Evolutionary conservation across 2,888 invertebrate genomes (phyloP).

Genomic region (Saturnia japonica): DNA sequence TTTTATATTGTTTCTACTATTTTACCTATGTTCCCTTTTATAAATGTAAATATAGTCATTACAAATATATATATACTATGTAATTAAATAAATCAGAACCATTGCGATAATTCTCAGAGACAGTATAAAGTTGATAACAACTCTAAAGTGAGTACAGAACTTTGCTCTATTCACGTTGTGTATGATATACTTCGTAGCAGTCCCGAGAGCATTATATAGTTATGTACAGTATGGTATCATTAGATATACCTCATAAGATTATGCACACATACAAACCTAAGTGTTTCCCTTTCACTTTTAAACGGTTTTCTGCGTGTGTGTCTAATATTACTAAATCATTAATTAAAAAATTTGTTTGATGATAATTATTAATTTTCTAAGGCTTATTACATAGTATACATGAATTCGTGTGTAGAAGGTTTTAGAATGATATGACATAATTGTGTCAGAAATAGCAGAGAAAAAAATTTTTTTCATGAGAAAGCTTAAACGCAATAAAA

Average conservation of each 20-base stretch:
- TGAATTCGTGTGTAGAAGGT: too few relatives aligned
- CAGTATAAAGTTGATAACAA: constrained; percentile 12
- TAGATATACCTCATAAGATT: background rate
- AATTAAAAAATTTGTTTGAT: background rate
- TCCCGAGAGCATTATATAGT: constrained; percentile 24
- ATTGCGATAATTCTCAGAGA: background rate
- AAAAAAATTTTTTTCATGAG: too few relatives aligned
- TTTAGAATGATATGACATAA: too few relatives aligned
- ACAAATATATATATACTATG: background rate
- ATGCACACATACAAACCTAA: background rate
- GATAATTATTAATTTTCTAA: too few relatives aligned
- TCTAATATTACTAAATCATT: background rate
- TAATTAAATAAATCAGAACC: constrained; percentile 8
- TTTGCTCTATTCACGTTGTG: constrained; percentile 32
- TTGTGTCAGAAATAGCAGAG: too few relatives aligned
- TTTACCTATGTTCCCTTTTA: background rate
- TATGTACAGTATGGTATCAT: constrained; percentile 12
- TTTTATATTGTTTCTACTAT: background rate
- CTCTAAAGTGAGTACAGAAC: constrained; percentile 23
- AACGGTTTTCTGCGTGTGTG: background rate
- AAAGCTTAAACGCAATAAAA: too few relatives aligned
- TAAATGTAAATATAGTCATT: background rate
- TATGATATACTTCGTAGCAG: constrained; percentile 31
- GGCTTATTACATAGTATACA: too few relatives aligned
- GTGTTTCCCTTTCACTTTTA: background rate